Evolutionary conservation across 1,140 invertebrate genomes (phyloP), one percentile per base, ranked within the genome.

Genomic region (Episyrphus balteatus): DNA sequence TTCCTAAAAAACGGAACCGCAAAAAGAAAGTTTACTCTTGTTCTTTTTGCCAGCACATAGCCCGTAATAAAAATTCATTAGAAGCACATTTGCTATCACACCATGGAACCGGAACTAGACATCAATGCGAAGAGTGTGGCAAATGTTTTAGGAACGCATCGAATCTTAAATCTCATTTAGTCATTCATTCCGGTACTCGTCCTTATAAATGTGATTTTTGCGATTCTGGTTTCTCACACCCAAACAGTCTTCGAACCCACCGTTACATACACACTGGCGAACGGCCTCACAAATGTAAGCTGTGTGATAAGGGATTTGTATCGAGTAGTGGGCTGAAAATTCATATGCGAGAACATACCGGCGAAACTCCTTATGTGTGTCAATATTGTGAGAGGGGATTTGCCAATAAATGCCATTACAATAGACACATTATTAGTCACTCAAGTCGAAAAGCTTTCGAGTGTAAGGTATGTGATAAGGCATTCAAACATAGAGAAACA

Each of bases 61-160:
- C 21, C 3, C 3, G 3, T 26, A 26, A 26, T 26, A 3, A 26
- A 26, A 5, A 3, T 5, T 5, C 21, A 3, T 26, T 26, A 26
- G 21, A 26, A 26, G 21, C 21, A 26, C 21, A 26, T 8, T 5
- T 5, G 21, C 21, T 5, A 26, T 26, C 21, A 5, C 74, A 76
- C 56, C 85, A 88, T 61, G 86, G 83, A 13, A 83, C 82, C 6
- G 84, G 86, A 59, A 83, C 85, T 44, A 84, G 84, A 3, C 69
- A 79, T 70, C 60, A 73, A 14, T 78, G 76, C 54, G 70, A 69
- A 3, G 70, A 78, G 37, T 78, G 75, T 50, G 70, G 72, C 19
- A 71, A 75, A 46, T 73, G 61, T 12, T 74, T 74, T 48, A 62
- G 75, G 53, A 55, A 69, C 18, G 72, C 72, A 30, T 75, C 75